These are phyloP conservation scores for Drosophila nigromelanica DNA, from an alignment of 1,140 invertebrate genomes.

Conservation along the genomic window DNA sequence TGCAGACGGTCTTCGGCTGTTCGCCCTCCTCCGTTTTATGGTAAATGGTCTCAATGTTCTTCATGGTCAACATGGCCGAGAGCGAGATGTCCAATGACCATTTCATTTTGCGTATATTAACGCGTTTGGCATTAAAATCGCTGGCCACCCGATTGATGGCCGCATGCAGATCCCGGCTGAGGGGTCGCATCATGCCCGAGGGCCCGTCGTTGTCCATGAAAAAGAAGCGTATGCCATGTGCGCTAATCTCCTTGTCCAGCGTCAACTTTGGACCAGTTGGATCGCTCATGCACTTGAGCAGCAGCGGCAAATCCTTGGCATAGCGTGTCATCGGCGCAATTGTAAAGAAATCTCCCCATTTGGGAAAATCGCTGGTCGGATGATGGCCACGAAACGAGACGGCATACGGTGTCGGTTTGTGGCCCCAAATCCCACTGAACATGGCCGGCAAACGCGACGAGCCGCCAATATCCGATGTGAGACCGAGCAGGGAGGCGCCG, in stretches of 20 bases:
- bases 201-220: conserved; percentile 91
- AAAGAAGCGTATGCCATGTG: conserved; percentile 88
- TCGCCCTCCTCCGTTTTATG: conserved; percentile 86
- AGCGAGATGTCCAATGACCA: conserved; percentile 86
- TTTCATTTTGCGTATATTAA: conserved; percentile 86
- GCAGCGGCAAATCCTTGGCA: conserved; percentile 90
- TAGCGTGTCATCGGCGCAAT: conserved; percentile 94
- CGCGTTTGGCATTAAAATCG: conserved; percentile 86
- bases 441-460: conserved; percentile 93
- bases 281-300: conserved; percentile 88
- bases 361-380: conserved; percentile 85
- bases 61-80: conserved; percentile 85
- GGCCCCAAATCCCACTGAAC: conserved; percentile 94
- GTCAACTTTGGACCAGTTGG: conserved; percentile 86
- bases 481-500: conserved; percentile 90
- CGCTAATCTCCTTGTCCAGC: conserved; percentile 88
- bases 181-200: conserved; percentile 86
- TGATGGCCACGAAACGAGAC: conserved; percentile 86
- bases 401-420: conserved; percentile 89
- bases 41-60: conserved; percentile 86
- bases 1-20: conserved; percentile 85
- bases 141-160: conserved; percentile 87
- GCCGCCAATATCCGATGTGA: conserved; percentile 94
- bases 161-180: conserved; percentile 88
- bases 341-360: conserved; percentile 87